Evolutionary conservation across 1,140 invertebrate genomes (phyloP).

Genomic region (Limonius californicus): DNA sequence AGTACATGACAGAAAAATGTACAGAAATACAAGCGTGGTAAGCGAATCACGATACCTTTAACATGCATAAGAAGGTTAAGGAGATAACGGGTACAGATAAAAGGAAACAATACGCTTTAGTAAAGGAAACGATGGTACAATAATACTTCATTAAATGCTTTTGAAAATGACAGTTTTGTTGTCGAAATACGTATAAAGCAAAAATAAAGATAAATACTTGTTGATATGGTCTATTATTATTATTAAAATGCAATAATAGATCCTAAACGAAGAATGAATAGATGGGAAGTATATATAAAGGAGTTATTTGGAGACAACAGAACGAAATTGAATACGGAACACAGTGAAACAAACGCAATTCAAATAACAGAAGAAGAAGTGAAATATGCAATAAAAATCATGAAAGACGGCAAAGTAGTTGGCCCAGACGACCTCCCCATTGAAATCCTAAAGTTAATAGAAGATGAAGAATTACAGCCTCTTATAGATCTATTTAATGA

Average conservation of each 20-base stretch:
- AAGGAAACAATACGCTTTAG: not conserved
- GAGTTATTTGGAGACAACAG: not conserved
- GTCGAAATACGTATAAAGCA: no score
- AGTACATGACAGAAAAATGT: constrained; percentile 24
- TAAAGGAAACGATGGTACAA: constrained; percentile 16
- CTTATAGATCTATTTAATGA: constrained; percentile 20
- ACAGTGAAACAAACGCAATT: not conserved
- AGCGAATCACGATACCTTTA: constrained; percentile 21
- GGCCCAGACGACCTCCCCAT: constrained; percentile 27
- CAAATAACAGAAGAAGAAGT: not conserved
- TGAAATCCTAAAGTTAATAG: constrained; percentile 28
- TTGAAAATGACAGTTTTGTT: no score
- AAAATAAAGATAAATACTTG: no score
- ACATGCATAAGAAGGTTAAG: constrained; percentile 16
- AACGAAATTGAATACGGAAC: not conserved
- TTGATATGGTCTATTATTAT: no score
- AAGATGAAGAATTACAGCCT: not conserved
- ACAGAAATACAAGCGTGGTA: constrained; percentile 23
- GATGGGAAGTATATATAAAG: not conserved
- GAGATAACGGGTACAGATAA: constrained; percentile 17
- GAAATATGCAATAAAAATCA: not conserved
- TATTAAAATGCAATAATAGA: no score
- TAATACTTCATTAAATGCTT: no score
- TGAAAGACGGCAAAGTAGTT: no score
- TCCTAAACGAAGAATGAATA: constrained; percentile 17